A percentile compares a stretch with the other conserved stretches of the same genome.
phyloP scores from a whole-genome alignment of 2,113 vertebrate species.

The Lepidothrix coronata region DNA sequence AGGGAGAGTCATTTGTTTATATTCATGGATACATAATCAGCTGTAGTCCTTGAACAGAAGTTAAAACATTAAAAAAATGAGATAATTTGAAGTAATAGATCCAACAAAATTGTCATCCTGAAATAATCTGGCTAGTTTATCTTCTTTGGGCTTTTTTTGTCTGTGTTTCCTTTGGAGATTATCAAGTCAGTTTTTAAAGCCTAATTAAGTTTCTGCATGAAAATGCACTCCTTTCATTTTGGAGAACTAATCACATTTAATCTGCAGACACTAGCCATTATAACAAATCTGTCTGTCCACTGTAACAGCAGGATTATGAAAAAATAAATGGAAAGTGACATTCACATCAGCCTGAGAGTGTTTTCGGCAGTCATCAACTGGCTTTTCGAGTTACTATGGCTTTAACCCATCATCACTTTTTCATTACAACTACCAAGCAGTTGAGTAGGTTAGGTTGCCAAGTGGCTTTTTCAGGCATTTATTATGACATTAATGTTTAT shows the following conservation, averaged over 20 bases:
- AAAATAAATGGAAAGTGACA: constrained; percentile 62
- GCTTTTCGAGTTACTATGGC: constrained; percentile 31
- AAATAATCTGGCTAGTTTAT: neutral
- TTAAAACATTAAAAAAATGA: neutral
- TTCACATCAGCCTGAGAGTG: constrained; percentile 8
- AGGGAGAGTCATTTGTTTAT: neutral
- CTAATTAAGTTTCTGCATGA: constrained; percentile 14
- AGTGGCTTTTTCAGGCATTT: constrained; percentile 25
- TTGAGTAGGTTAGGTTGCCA: constrained; percentile 2
- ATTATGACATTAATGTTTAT: constrained; percentile 37
- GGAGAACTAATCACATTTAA: constrained; percentile 39
- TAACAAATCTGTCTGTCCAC: constrained; percentile 27
- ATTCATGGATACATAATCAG: neutral
- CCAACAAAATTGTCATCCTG: neutral
- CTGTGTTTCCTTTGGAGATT: neutral
- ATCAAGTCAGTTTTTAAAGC: constrained; percentile 19
- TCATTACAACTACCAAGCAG: constrained; percentile 12
- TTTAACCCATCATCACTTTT: constrained; percentile 44
- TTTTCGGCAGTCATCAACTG: constrained; percentile 32
- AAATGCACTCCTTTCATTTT: constrained; percentile 35
- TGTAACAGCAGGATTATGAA: constrained; percentile 50
- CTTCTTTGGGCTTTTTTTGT: neutral
- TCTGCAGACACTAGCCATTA: constrained; percentile 45
- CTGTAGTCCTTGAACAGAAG: neutral
- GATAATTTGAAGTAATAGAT: neutral